Evolutionary conservation across 2,113 vertebrate species (phyloP).

Genomic region (Tenebrosternarchus preto): DNA sequence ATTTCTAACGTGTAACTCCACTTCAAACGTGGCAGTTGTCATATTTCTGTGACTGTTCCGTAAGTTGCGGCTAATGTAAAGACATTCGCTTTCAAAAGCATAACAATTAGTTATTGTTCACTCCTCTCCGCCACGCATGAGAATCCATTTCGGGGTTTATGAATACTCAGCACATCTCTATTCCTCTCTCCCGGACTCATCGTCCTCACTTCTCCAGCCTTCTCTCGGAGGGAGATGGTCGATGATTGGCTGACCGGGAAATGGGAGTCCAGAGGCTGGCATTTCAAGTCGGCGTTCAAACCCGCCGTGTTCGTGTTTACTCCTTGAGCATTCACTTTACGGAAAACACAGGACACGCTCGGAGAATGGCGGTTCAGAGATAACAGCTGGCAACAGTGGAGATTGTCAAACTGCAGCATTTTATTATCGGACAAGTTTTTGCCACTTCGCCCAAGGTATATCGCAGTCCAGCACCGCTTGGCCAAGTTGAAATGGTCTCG

Average conservation of each 20-base stretch:
- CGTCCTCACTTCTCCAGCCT: conserved; percentile 35
- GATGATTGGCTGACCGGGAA: conserved; percentile 73
- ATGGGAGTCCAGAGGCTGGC: conserved; percentile 69
- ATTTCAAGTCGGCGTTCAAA: conserved; percentile 60
- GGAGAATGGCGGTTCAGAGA: conserved; percentile 48
- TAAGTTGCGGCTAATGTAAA: not conserved
- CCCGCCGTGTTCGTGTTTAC: conserved; percentile 73
- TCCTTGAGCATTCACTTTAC: conserved; percentile 59
- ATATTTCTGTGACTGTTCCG: not conserved
- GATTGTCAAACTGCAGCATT: conserved; percentile 15
- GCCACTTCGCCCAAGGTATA: not conserved
- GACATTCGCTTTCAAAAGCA: not conserved
- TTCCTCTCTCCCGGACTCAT: conserved; percentile 43
- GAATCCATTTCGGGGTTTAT: conserved; percentile 64
- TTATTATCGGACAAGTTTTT: conserved; percentile 17
- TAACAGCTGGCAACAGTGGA: conserved; percentile 41
- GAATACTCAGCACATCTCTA: conserved; percentile 52
- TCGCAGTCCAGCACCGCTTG: not conserved
- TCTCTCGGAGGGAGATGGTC: conserved; percentile 63
- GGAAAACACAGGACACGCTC: conserved; percentile 43
- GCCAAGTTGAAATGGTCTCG: not conserved
- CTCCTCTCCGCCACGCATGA: not conserved
- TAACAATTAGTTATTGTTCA: not conserved
- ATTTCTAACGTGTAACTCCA: not conserved
- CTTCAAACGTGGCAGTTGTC: not conserved